Percentiles rank a stretch among this genome's conserved stretches.
Conservation (phyloP, 2,797 vertebrate species). For the Apogon talboti region DNA sequence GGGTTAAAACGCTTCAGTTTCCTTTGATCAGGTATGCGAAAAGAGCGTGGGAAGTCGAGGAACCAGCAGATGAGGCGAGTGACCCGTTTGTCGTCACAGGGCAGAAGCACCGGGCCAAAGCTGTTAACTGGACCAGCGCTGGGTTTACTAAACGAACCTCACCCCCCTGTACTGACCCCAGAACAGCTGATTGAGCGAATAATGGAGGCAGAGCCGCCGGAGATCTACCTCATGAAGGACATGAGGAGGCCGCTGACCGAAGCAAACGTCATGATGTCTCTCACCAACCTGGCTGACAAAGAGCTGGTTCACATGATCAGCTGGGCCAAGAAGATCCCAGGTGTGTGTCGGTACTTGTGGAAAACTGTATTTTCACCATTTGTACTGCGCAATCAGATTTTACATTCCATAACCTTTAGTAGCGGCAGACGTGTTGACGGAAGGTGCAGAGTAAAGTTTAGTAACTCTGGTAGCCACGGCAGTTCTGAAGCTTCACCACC, state of each 20-base stretch:
- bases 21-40: conserved; percentile 85
- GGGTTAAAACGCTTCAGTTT: not conserved
- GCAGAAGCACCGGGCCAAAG: conserved; percentile 61
- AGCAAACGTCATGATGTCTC: conserved; percentile 95
- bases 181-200: conserved; percentile 92
- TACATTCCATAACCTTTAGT: too few species aligned
- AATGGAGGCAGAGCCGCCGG: conserved; percentile 93
- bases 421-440: too few species aligned
- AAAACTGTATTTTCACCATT: not conserved
- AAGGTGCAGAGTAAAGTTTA: too few species aligned
- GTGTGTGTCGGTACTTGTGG: conserved; percentile 66
- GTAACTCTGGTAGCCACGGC: too few species aligned
- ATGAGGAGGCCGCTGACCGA: conserved; percentile 91
- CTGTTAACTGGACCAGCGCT: conserved; percentile 9
- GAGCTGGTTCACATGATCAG: conserved; percentile 97
- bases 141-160: conserved; percentile 62
- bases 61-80: conserved; percentile 80
- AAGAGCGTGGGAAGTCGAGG: conserved; percentile 88
- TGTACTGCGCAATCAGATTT: too few species aligned
- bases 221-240: conserved; percentile 90
- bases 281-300: conserved; percentile 95
- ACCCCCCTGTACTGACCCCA: conserved; percentile 78
- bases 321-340: conserved; percentile 99
- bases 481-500: too few species aligned
- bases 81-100: conserved; percentile 69